Conservation (phyloP, 37 sponge, comb jelly and placozoan genomes). For the Aplysina aerophoba region DNA sequence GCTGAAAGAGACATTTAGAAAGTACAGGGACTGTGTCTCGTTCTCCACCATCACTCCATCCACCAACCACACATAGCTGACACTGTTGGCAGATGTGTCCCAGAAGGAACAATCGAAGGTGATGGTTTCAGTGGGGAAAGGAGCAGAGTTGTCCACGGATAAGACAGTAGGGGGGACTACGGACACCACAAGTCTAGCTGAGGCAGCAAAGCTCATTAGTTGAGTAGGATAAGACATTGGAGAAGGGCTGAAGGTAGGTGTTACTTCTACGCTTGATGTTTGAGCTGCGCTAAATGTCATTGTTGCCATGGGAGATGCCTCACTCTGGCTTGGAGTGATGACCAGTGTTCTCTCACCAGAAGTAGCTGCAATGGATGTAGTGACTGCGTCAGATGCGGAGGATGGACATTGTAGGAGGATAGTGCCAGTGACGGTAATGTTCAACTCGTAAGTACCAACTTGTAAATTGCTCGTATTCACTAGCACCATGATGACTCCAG, state of each 20-base stretch:
- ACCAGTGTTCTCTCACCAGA: no score
- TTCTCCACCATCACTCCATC: conserved; percentile 2
- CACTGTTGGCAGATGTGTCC: background rate
- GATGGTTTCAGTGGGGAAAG: background rate
- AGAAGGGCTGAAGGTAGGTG: background rate
- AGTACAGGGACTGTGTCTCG: background rate
- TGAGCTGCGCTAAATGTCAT: no score
- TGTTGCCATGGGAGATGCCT: no score
- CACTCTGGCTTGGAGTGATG: no score
- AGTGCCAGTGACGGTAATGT: conserved; percentile 23
- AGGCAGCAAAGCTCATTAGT: background rate
- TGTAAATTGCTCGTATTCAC: background rate
- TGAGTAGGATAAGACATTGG: background rate
- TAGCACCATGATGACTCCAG: background rate
- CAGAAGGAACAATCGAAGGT: conserved; percentile 2
- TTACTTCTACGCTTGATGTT: no score
- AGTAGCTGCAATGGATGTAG: background rate
- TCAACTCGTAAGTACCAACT: background rate
- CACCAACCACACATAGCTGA: background rate
- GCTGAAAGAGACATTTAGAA: background rate
- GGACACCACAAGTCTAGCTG: background rate
- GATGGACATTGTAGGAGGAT: background rate
- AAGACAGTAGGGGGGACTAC: background rate
- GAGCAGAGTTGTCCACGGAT: background rate
- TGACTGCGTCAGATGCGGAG: background rate